Base-by-base conservation (phyloP, 2,888 invertebrate genomes). In the Hyposoter dolosus region DNA sequence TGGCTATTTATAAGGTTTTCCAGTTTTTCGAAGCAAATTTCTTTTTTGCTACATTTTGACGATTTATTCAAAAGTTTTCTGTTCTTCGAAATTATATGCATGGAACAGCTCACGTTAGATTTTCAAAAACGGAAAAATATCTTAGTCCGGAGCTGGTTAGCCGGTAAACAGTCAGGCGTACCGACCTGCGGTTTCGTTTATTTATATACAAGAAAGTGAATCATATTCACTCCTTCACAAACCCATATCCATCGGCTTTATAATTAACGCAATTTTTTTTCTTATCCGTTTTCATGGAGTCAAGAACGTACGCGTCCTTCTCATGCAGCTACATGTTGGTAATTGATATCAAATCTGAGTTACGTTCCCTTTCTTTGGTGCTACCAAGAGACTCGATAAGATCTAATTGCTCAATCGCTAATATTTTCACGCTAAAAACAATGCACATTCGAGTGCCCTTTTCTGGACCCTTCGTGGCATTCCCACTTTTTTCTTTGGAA, bases 371-470 rank as follows among this genome's bases (percentile, higher is more conserved):
- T 76, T 77, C 50, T 81, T 71, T 15, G 69, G 35, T 23, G 23
- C 69, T 23, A 69, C 32, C 45, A 69, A 40, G 56, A 35, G 53
- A 71, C 5, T 47, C 19, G 76, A 81, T 84, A 77, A 72, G 71
- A 84, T 81, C 84, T 84, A 84, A 84, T 81, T 81, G 50, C 50
- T 72, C 72, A 66, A 77, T 84, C 80, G 50, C 32, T 69, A 43
- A 35, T 71, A 65, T 84, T 84, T 84, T 63, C 63, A 72, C 47
- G 45, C 47, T 69, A 69, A 63, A 63, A 72, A 63, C 60, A 63
- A 65, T 71, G 50, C 32, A 43, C 63, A 15, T 74, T 81, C 19
- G n/a, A 79, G 65, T 47, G 15, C 28, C 23, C 35, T 50, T 12
- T 69, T 65, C 32, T 50, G 56, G 79, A 19, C 45, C 69, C 79